These are phyloP conservation scores for Tricholaema leucomelas DNA, from an alignment of 2,113 vertebrate species.

Conservation along the genomic window DNA sequence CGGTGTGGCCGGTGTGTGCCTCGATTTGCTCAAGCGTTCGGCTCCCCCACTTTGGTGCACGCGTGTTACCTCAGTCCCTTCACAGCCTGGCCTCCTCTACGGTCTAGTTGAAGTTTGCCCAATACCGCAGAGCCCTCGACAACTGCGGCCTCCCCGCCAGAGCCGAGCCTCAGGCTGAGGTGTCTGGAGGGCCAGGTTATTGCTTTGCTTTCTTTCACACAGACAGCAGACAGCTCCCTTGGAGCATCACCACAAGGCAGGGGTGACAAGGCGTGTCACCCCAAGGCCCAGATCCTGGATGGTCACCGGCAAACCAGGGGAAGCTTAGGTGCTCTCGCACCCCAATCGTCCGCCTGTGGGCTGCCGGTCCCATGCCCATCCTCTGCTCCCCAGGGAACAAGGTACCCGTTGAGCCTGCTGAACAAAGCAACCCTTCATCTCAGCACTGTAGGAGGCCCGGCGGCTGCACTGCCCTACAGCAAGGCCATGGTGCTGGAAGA, in stretches of 20 bases:
- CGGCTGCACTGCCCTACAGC: rapidly evolving
- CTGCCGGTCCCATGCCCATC: background rate
- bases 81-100: background rate
- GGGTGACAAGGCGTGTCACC: rapidly evolving
- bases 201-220: background rate
- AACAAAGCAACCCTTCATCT: background rate
- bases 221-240: rapidly evolving
- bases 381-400: background rate
- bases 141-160: background rate
- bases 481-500: background rate
- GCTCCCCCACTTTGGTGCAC: background rate
- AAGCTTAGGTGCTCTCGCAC: background rate
- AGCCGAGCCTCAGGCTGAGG: background rate
- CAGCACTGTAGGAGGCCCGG: rapidly evolving
- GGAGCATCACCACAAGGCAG: rapidly evolving
- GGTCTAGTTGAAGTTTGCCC: too few species aligned
- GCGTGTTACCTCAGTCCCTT: background rate
- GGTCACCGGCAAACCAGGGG: rapidly evolving
- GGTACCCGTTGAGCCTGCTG: rapidly evolving
- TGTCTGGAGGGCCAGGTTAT: background rate
- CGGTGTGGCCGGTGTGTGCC: background rate
- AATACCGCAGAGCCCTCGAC: too few species aligned
- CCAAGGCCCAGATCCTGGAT: rapidly evolving
- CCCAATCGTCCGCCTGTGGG: background rate
- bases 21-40: too few species aligned